Base-by-base conservation (phyloP, 2,888 invertebrate genomes). In the Argyresthia albistria region DNA sequence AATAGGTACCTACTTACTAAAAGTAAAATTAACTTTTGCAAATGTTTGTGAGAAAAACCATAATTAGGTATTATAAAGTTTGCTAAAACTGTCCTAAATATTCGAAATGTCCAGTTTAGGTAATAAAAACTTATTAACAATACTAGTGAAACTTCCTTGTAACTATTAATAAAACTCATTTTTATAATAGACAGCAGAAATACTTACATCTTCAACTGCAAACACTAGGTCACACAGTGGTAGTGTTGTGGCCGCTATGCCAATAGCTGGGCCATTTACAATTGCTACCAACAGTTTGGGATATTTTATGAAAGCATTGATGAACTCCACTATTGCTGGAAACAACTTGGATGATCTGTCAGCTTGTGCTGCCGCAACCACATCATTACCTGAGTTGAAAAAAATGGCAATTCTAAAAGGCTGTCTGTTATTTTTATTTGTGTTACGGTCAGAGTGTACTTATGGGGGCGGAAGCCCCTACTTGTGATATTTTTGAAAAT, bases 221-320 rank as follows among this genome's bases (percentile, higher is more conserved):
- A 95, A 96, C 8, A 97, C 93, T 54, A 95, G 88, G 87, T 99
- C 98, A 82, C 93, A 97, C 1, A 98, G 86, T 0, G 93, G 93
- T 51, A 96, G 83, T 9, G 93, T 92, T 0, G 98, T 98, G 3
- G 93, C 93, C 45, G 93, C 93, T 60, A 99, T 93, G 35, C 99
- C 99, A 60, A 98, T 91, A 11, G 97, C 96, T 45, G 97, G 97
- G 1, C 99, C 99, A 88, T 99, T 98, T 0, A 98, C 93, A 54
- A 97, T 82, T 11, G 93, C 95, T 57, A 98, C 89, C 46, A 99
- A 72, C 39, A 97, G 80, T 79, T 99, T 99, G 0, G 96, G 95
- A 73, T 95, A 97, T 59, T 92, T 91, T 58, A 97, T 95, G 60
- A 97, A 92, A 0, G 94, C 88, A 55, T 89, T 84, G 1, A 97